Conservation (phyloP, 1,140 invertebrate species). For the Reticulitermes speratus region DNA sequence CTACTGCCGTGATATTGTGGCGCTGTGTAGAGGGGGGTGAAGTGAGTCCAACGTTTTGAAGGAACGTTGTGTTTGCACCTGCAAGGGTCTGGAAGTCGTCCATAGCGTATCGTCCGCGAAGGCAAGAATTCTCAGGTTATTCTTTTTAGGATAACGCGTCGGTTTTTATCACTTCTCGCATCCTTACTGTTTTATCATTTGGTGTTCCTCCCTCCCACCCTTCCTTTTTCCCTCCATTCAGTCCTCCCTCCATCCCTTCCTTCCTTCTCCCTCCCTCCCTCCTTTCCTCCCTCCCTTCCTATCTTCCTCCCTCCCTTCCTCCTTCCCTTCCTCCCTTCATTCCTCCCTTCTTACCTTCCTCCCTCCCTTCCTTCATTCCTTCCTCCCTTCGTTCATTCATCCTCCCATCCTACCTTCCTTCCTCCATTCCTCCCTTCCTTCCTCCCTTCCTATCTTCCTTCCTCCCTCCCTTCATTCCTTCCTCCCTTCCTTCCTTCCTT, state of each 20-base stretch:
- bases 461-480: neutral
- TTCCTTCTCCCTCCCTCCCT: neutral
- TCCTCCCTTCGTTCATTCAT: neutral
- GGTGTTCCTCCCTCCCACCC: neutral
- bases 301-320: too few species aligned
- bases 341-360: neutral
- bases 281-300: neutral
- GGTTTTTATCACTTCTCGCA: neutral
- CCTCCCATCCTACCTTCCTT: neutral
- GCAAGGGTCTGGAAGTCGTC: too few species aligned
- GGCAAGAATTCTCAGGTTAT: neutral
- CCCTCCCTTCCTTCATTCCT: neutral
- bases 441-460: neutral
- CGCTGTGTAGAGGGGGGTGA: too few species aligned
- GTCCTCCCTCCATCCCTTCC: neutral
- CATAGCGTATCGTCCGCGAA: too few species aligned
- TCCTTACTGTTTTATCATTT: neutral
- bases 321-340: neutral
- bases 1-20: too few species aligned
- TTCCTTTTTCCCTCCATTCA: neutral
- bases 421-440: neutral
- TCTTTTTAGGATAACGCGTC: neutral
- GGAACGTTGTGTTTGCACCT: too few species aligned
- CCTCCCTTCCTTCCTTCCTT: too few species aligned
- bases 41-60: too few species aligned